Evolutionary conservation across 35 echinoderm and acorn worm species (phyloP), one percentile per base, ranked within the genome.

Genomic region (Apostichopus californicus): DNA sequence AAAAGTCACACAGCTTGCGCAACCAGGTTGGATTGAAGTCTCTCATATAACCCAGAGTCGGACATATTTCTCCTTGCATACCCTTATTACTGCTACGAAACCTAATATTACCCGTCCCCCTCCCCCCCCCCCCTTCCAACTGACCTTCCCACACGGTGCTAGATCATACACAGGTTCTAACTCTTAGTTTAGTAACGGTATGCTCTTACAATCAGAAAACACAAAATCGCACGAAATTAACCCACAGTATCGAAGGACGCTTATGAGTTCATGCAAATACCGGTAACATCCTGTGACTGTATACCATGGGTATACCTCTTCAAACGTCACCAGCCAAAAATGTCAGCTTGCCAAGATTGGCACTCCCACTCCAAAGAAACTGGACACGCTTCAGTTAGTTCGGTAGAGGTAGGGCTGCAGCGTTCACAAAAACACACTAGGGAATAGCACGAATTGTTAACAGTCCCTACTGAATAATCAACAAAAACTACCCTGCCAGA

Each of bases 271-370:
- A 3, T 46, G 34, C 34, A 46, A 46, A 46, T 46, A 46, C 34
- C 34, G 34, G 64, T 68, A 18, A 68, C 64, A 68, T 68, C 64
- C 64, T 68, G 64, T 68, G 64, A 68, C 64, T 68, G 18, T 68
- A 18, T 18, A 68, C 64, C 64, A 68, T 68, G 3, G 11, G 18
- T 14, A 68, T 68, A 14, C 64, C 64, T 14, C 64, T 11, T 14
- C 52, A 83, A 83, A 18, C 80, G 80, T 83, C 80, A 83, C 80
- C 14, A 15, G n/a, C 2, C 80, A 83, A 83, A 56, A 53, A 83
- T 83, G 80, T 15, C 25, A 53, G 55, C 8, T 54, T 53, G 10
- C 17, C n/a, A 83, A 34, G 34, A 83, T 54, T 56, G 80, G 53
- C 80, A 83, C 80, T 83, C 80, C 79, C 79, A 21, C 80, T 56